Base-by-base conservation (phyloP, 92 coral and sea anemone species). In the Porites cylindrica region DNA sequence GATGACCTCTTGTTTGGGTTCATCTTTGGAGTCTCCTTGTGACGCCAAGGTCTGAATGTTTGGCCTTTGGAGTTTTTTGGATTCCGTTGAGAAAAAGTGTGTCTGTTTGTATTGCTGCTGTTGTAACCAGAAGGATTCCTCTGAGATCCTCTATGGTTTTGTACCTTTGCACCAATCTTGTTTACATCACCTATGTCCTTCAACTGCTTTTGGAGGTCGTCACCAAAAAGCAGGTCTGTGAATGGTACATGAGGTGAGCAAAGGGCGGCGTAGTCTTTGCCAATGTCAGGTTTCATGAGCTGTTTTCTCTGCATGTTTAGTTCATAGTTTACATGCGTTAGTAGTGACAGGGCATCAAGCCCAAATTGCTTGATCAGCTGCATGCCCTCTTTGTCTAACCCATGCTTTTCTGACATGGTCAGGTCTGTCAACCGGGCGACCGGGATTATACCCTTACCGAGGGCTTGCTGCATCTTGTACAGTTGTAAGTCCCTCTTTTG, bases 171-270 rank as follows among this genome's bases (percentile, higher is more conserved):
- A 6, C 80, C 67, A 26, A 56, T 76, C 13, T 76, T 76, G 52
- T 76, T 76, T 38, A 76, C 69, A 56, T 76, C 67, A 11, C 51
- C 80, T 26, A 88, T 91, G 70, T 91, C 94, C 38, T 93, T 90
- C 19, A 93, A 82, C 61, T 93, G 94, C 67, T 89, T 94, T 68
- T 94, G 91, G 69, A 24, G 85, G 64, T 67, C 77, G 50, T 52
- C 63, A 10, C 26, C 51, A 16, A 79, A 38, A 20, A 62, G 81
- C 88, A 47, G 19, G 58, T 92, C 95, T 8, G 91, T 62, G 64
- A 88, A 82, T 4, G 87, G 91, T 50, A 88, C 66, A 62, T 71
- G 91, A 70, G 91, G 91, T 16, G 91, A 87, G 65, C 91, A 79
- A 52, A 88, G 70, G 12, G 82, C 18, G 20, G 87, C 91, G 75